Evolutionary conservation across 2,888 invertebrate species (phyloP).

Genomic region (Electrophaes corylata): DNA sequence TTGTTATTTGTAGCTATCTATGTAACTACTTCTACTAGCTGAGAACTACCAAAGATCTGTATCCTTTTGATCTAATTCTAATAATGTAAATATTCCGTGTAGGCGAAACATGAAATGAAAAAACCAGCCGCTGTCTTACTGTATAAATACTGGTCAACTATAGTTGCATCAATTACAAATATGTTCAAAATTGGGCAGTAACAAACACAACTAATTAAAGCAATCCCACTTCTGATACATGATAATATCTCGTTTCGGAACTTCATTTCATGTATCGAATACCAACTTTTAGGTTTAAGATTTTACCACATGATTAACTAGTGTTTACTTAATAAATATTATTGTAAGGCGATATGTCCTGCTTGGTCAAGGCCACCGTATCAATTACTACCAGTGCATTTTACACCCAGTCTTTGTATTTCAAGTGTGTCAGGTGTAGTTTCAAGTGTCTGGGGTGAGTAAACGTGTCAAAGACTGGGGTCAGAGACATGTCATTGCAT

Average conservation of each 20-base stretch:
- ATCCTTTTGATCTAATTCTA: constrained; percentile 21
- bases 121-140: too few species aligned
- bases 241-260: neutral
- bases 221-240: neutral
- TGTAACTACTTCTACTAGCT: constrained; percentile 18
- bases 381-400: too few species aligned
- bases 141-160: too few species aligned
- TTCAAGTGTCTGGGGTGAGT: too few species aligned
- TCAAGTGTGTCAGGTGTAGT: too few species aligned
- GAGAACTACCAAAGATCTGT: constrained; percentile 43
- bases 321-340: constrained; percentile 45
- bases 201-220: neutral
- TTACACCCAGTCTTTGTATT: too few species aligned
- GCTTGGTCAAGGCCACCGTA: neutral
- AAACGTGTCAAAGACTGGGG: too few species aligned
- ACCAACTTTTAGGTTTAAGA: constrained; percentile 32
- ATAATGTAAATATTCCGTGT: constrained; percentile 44
- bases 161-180: too few species aligned
- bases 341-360: constrained; percentile 16
- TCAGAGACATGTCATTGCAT: too few species aligned
- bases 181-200: too few species aligned
- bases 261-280: constrained; percentile 33
- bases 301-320: constrained; percentile 35
- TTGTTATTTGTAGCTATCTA: constrained; percentile 11
- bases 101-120: constrained; percentile 32